Evolutionary conservation across 2,888 invertebrate species (phyloP).

Genomic region (Petrolisthes cinctipes): DNA sequence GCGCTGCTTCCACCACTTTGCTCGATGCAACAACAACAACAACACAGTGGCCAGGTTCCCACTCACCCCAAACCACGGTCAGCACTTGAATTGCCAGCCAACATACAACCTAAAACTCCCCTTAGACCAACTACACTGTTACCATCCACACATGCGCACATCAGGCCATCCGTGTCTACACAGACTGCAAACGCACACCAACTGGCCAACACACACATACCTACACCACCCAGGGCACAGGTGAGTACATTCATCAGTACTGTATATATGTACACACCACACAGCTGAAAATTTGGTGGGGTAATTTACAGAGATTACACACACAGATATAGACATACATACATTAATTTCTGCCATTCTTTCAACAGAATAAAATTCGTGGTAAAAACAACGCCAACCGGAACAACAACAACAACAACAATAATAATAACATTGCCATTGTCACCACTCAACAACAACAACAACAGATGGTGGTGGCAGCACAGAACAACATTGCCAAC

Average conservation of each 20-base stretch:
- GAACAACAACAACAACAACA: no score
- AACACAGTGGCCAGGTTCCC: slow-evolving; percentile 1
- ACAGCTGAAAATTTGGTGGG: no score
- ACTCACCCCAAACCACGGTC: slow-evolving; percentile 42
- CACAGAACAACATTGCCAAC: no score
- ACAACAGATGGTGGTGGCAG: no score
- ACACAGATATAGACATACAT: no score
- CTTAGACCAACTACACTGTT: slow-evolving; percentile 54
- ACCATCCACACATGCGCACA: slow-evolving; percentile 53
- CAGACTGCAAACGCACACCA: slow-evolving; percentile 59
- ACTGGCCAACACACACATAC: slow-evolving; percentile 52
- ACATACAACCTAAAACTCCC: slow-evolving; percentile 64
- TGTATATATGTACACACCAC: no score
- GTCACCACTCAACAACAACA: no score
- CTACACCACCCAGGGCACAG: slow-evolving; percentile 56
- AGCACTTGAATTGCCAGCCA: slow-evolving; percentile 59
- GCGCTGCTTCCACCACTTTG: slow-evolving; percentile 57
- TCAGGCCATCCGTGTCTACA: slow-evolving; percentile 54
- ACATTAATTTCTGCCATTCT: neutral
- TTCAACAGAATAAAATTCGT: slow-evolving; percentile 51
- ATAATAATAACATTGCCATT: no score
- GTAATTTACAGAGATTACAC: no score
- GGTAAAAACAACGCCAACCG: slow-evolving; percentile 51
- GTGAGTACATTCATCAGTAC: neutral
- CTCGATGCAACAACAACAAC: slow-evolving; percentile 33